Base-by-base conservation (phyloP, 2,797 vertebrate genomes). In the Poecilia wingei region DNA sequence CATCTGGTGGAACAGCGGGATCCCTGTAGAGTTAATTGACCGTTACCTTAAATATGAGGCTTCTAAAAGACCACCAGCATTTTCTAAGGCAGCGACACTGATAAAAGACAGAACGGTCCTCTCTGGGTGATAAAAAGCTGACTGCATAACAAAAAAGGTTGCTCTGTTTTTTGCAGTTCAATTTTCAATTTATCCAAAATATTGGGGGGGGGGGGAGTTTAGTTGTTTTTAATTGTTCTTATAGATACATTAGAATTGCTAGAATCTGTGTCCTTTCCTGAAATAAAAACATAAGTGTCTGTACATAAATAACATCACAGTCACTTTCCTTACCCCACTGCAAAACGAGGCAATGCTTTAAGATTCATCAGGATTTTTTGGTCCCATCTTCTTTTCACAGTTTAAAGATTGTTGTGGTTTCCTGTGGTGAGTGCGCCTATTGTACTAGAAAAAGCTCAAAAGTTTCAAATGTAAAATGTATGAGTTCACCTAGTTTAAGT, bases 401-500 rank as follows among this genome's bases (percentile, higher is more conserved):
- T 66, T 22, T 22, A 66, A 66, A 39, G 33, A 66, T 10, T 22
- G 31, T 36, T 33, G 6, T 45, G 8, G 36, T 36, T n/a, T 20
- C 7, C 28, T 13, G 51, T 4, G n/a, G 3, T 43, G 8, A 47
- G 66, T 39, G 69, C 8, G 33, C 28, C 39, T 13, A 8, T 31
- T 5, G 66, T 28, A 46, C 36, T 43, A 45, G 49, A 5, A 14
- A 74, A 2, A 68, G 3, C 20, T 68, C 64, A 41, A 25, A 68
- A 6, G 36, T 68, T 68, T 68, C 36, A 4, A 77, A 76, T 51
- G 33, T 6, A 64, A 76, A 78, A 61, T 39, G 33, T 49, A 45
- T 74, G 41, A 74, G 47, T 76, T 76, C 49, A 80, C 74, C 47
- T 70, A 43, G 41, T 70, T 70, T 28, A 74, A 25, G 33, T 74